A percentile compares a stretch with the other conserved stretches of the same genome.
phyloP scores from a whole-genome alignment of 2,888 invertebrate genomes.

The Acleris emargana region DNA sequence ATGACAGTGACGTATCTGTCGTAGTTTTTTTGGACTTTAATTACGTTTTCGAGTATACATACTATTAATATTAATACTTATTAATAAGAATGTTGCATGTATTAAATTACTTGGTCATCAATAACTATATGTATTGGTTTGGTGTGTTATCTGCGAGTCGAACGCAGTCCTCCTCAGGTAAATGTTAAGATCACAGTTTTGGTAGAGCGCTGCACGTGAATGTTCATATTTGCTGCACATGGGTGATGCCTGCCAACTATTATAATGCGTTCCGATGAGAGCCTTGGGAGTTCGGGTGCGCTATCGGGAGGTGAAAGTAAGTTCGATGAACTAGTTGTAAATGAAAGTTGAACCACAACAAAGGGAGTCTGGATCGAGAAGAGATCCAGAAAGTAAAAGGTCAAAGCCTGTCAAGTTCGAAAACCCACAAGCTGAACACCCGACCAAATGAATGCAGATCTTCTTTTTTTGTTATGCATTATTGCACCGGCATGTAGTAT shows the following conservation, averaged over 20 bases:
- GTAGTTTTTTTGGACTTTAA: no score
- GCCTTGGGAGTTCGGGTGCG: conserved; percentile 64
- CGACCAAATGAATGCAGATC: no score
- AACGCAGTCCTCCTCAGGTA: no score
- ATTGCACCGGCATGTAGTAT: not conserved
- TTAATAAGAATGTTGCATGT: no score
- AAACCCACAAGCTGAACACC: not conserved
- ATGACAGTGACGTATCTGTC: no score
- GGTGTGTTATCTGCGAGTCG: no score
- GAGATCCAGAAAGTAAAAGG: conserved; percentile 68
- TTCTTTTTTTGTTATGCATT: conserved; percentile 9
- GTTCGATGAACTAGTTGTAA: conserved; percentile 78
- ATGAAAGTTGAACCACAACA: conserved; percentile 67
- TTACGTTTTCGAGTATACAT: no score
- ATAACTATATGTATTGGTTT: no score
- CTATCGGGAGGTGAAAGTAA: conserved; percentile 73
- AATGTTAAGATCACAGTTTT: not conserved
- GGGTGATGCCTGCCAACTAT: conserved; percentile 68
- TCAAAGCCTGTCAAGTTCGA: conserved; percentile 32
- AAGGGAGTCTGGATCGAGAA: conserved; percentile 61
- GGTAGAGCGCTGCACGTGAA: conserved; percentile 13
- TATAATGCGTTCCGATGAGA: conserved; percentile 78
- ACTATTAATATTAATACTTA: no score
- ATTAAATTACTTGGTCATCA: no score
- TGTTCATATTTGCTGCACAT: conserved; percentile 54